phyloP scores from a whole-genome alignment of 1,140 invertebrate species.

The Euwallacea similis region DNA sequence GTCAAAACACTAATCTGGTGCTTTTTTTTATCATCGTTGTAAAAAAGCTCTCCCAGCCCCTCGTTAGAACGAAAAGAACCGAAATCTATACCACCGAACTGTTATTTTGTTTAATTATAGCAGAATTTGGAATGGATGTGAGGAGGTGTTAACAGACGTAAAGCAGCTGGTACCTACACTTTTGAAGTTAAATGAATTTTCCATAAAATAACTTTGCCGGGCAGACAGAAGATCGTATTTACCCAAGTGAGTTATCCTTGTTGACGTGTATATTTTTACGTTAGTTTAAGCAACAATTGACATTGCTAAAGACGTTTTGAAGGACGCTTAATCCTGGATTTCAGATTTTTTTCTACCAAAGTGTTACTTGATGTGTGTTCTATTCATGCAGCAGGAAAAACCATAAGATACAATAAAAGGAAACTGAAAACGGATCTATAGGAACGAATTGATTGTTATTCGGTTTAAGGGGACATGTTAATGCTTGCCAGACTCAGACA shows the following conservation, averaged over 20 bases:
- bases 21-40: no score
- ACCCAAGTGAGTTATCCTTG: background rate
- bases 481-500: conserved; percentile 13
- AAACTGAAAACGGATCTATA: conserved; percentile 7
- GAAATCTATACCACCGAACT: conserved; percentile 18
- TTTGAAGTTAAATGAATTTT: conserved; percentile 12
- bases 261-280: background rate
- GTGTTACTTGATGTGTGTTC: no score
- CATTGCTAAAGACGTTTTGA: no score
- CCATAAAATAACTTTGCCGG: conserved; percentile 8
- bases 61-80: conserved; percentile 4
- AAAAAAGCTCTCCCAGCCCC: background rate
- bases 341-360: no score
- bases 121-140: conserved; percentile 29
- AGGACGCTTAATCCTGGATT: no score
- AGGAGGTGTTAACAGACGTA: conserved; percentile 18
- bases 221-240: background rate
- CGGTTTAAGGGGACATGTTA: conserved; percentile 5
- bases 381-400: no score
- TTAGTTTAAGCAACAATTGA: no score
- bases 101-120: conserved; percentile 25
- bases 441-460: background rate
- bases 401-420: background rate
- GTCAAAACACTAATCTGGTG: no score
- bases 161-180: conserved; percentile 19